A percentile compares a stretch with the other conserved stretches of the same genome.
phyloP scores from a whole-genome alignment of 2,797 vertebrate genomes.

The Intellagama lesueurii region DNA sequence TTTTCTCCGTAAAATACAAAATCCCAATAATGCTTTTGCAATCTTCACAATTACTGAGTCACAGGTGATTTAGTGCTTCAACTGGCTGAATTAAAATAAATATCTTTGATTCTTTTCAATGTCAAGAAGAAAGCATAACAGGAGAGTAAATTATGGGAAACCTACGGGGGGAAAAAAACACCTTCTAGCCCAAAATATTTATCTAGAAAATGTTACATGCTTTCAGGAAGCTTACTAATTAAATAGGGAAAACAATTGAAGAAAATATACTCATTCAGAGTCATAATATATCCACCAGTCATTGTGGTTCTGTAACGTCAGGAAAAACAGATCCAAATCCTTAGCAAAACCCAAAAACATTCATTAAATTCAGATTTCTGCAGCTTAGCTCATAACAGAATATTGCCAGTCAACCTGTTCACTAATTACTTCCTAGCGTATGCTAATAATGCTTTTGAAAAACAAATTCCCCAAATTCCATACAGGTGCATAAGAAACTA shows the following conservation, averaged over 20 bases:
- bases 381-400: constrained; percentile 3
- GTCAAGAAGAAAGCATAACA: neutral
- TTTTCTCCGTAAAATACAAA: neutral
- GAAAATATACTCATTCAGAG: neutral
- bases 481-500: rapidly evolving
- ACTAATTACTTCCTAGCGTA: neutral
- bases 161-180: neutral
- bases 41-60: neutral
- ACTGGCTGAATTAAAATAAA: neutral
- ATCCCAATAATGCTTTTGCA: neutral
- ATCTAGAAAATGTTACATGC: neutral
- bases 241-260: neutral
- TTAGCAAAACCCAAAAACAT: neutral
- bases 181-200: neutral
- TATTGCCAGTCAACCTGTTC: neutral
- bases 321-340: neutral
- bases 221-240: neutral
- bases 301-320: neutral
- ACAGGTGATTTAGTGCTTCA: neutral
- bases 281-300: neutral
- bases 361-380: neutral
- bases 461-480: constrained; percentile 26
- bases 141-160: neutral
- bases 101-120: neutral
- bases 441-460: constrained; percentile 13